These are phyloP conservation scores for Meles meles DNA, from an alignment of 2,113 vertebrate genomes.

Conservation along the genomic window DNA sequence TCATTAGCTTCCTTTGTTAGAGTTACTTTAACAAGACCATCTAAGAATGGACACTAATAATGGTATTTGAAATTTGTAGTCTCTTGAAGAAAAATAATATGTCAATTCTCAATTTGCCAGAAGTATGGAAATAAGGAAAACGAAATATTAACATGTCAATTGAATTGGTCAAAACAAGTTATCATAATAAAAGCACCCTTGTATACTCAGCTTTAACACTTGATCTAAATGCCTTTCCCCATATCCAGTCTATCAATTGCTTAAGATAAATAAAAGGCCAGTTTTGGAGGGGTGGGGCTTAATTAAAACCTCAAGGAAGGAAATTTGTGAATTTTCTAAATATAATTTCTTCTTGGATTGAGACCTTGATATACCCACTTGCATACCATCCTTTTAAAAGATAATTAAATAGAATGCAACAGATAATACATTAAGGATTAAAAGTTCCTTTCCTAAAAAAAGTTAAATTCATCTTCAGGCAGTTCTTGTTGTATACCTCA, in stretches of 20 bases:
- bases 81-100: not conserved
- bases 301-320: not conserved
- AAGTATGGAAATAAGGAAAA: not conserved
- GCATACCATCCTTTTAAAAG: not conserved
- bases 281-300: not conserved
- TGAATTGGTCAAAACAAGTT: not conserved
- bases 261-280: not conserved
- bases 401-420: not conserved
- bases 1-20: conserved; percentile 31
- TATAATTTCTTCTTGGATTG: not conserved
- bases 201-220: not conserved
- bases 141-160: not conserved
- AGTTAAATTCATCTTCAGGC: not conserved
- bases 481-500: not conserved
- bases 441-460: not conserved
- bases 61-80: not conserved
- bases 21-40: not conserved
- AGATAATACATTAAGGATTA: not conserved
- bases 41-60: conserved; percentile 15
- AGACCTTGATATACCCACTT: not conserved
- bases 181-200: not conserved
- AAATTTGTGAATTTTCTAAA: not conserved
- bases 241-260: not conserved
- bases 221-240: not conserved
- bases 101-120: not conserved